phyloP scores from a whole-genome alignment of 2,113 vertebrate genomes.

The Atractosteus spatula region DNA sequence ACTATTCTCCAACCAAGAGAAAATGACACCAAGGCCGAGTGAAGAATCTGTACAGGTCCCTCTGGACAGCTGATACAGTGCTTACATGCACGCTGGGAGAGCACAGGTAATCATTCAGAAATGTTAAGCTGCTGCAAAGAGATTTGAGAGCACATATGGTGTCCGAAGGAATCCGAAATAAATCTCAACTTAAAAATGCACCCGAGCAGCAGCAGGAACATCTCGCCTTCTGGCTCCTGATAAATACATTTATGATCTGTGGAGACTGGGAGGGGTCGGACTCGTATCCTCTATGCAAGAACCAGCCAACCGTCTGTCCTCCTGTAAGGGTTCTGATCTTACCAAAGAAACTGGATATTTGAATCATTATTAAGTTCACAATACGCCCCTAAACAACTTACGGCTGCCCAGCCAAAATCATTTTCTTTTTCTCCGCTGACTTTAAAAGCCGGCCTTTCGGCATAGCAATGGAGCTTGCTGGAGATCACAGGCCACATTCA shows the following conservation, averaged over 20 bases:
- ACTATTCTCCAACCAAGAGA: neutral
- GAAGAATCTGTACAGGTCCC: neutral
- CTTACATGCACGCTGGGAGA: neutral
- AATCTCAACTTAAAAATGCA: neutral
- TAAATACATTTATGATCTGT: neutral
- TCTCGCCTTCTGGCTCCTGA: neutral
- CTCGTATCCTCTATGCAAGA: neutral
- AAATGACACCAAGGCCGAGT: neutral
- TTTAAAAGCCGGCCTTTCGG: no score
- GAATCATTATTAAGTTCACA: no score
- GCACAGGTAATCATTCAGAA: conserved; percentile 2
- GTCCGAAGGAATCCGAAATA: conserved; percentile 4
- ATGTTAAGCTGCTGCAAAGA: neutral
- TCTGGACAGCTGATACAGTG: conserved; percentile 1
- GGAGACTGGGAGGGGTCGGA: neutral
- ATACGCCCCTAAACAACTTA: no score
- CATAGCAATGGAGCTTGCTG: no score
- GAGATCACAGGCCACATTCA: no score
- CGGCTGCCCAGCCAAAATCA: no score
- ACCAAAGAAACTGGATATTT: no score
- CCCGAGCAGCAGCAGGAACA: neutral
- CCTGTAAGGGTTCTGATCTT: neutral
- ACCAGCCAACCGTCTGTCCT: neutral
- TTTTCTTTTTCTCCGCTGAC: no score
- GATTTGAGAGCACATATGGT: neutral